Conservation (phyloP, 1,140 invertebrate genomes). For the Eufriesea mexicana region DNA sequence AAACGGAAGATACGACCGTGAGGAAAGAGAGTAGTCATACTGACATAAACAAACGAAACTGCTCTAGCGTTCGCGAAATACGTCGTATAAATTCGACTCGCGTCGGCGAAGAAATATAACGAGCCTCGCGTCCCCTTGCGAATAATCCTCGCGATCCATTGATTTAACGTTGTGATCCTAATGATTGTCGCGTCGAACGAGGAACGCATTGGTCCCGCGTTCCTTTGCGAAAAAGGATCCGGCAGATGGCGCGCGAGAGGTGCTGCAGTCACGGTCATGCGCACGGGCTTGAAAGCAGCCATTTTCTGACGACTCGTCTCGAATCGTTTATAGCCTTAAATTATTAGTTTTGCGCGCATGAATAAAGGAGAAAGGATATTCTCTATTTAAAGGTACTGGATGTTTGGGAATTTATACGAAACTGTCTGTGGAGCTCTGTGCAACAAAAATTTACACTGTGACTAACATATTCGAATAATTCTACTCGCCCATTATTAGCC, state of each 20-base stretch:
- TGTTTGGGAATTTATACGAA: no score
- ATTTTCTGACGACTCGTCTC: no score
- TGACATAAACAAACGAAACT: conserved; percentile 73
- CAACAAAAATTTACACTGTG: not conserved
- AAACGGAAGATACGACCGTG: not conserved
- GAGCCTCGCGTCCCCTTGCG: not conserved
- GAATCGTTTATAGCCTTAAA: no score
- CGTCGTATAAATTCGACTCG: conserved; percentile 71
- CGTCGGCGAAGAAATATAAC: conserved; percentile 59
- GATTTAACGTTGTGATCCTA: conserved; percentile 48
- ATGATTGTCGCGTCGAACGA: no score
- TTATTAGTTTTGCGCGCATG: no score
- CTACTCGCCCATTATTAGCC: not conserved
- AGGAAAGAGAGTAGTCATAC: conserved; percentile 52
- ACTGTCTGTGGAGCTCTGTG: not conserved
- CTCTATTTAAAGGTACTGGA: no score
- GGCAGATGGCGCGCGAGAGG: no score
- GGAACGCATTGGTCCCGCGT: no score
- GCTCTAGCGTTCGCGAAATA: conserved; percentile 38
- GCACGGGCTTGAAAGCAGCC: no score
- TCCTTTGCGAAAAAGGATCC: no score
- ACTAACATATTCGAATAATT: not conserved
- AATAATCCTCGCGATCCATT: not conserved
- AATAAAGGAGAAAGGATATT: no score
- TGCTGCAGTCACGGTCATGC: no score